A percentile compares a stretch with the other conserved stretches of the same genome.
phyloP scores from a whole-genome alignment of 2,797 vertebrate species.

The Phaenicophaeus curvirostris region DNA sequence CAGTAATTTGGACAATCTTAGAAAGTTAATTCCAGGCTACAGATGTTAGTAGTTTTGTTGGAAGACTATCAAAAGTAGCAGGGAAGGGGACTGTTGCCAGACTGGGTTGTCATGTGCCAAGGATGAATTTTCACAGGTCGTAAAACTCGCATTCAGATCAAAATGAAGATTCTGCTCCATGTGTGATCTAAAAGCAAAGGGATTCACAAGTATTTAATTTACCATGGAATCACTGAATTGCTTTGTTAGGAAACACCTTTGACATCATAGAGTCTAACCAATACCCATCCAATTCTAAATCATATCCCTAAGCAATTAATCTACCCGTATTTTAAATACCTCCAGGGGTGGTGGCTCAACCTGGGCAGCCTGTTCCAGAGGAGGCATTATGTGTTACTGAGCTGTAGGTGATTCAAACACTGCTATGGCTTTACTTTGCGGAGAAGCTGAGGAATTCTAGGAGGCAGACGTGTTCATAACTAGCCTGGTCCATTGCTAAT shows the following conservation, averaged over 20 bases:
- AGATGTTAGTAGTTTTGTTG: constrained; percentile 28
- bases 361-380: too few relatives aligned
- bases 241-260: too few relatives aligned
- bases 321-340: too few relatives aligned
- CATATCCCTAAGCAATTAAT: too few relatives aligned
- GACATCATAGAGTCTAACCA: too few relatives aligned
- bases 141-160: not conserved
- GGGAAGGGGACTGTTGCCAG: not conserved
- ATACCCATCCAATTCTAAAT: too few relatives aligned
- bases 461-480: accelerated
- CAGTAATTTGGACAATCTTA: not conserved
- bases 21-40: not conserved
- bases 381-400: accelerated
- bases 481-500: not conserved
- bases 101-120: not conserved
- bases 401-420: accelerated
- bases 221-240: too few relatives aligned
- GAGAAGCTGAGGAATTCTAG: not conserved
- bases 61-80: not conserved
- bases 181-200: not conserved
- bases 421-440: not conserved
- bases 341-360: too few relatives aligned
- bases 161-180: not conserved
- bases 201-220: not conserved
- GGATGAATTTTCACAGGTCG: not conserved